Percentiles rank a stretch among this genome's conserved stretches.
Conservation (phyloP, 2,888 invertebrate species). For the Fragum fragum region DNA sequence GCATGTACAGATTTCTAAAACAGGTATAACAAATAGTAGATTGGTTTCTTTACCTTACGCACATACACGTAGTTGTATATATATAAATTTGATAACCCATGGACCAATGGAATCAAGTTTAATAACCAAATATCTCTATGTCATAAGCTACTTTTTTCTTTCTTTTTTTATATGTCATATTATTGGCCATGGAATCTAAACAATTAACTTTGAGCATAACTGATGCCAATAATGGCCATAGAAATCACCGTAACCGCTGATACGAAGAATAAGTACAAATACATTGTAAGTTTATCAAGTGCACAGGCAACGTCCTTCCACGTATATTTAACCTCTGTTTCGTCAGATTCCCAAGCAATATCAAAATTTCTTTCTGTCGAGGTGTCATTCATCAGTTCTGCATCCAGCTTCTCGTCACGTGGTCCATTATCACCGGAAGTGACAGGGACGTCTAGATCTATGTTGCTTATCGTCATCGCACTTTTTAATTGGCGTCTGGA, state of each 20-base stretch:
- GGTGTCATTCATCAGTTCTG: not conserved
- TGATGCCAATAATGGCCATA: constrained; percentile 24
- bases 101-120: too few species aligned
- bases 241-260: constrained; percentile 24
- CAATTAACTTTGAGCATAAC: constrained; percentile 18
- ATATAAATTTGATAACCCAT: too few species aligned
- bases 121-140: too few species aligned
- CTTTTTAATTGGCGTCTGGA: not conserved
- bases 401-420: not conserved
- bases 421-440: not conserved
- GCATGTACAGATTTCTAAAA: too few species aligned
- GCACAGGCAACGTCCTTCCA: constrained; percentile 61
- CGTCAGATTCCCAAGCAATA: not conserved
- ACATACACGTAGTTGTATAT: too few species aligned
- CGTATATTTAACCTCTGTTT: constrained; percentile 11
- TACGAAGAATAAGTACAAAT: constrained; percentile 52
- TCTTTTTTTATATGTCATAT: too few species aligned
- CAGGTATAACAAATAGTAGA: too few species aligned
- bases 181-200: too few species aligned
- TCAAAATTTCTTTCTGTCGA: not conserved
- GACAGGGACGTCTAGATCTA: constrained; percentile 4
- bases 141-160: too few species aligned
- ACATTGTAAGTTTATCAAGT: constrained; percentile 61
- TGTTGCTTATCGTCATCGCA: not conserved
- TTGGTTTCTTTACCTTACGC: too few species aligned